phyloP scores from a whole-genome alignment of 2,888 invertebrate species.

The Margaritifera margaritifera region DNA sequence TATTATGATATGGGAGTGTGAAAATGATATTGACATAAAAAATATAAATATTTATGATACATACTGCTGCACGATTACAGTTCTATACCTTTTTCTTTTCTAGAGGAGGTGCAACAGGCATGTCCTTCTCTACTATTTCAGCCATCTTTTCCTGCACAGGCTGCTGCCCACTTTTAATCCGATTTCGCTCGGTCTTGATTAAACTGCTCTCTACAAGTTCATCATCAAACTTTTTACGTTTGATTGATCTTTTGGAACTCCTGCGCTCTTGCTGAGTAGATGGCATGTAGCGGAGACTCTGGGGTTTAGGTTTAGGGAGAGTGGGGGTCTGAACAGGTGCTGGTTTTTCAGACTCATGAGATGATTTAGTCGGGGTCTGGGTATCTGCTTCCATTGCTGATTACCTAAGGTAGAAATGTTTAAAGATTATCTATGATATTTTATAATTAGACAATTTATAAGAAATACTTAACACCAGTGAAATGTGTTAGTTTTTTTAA shows the following conservation, averaged over 20 bases:
- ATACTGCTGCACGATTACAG: too few species aligned
- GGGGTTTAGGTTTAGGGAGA: conserved; percentile 1
- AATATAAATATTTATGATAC: too few species aligned
- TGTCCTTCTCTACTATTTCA: conserved; percentile 46
- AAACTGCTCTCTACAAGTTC: conserved; percentile 94
- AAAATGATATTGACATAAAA: too few species aligned
- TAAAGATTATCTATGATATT: too few species aligned
- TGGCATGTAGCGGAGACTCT: conserved; percentile 22
- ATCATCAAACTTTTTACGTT: conserved; percentile 96
- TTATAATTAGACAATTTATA: too few species aligned
- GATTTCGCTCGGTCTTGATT: conserved; percentile 73
- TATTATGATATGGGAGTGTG: too few species aligned
- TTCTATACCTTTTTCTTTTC: conserved; percentile 70
- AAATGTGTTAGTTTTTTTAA: too few species aligned
- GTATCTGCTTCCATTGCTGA: conserved; percentile 10
- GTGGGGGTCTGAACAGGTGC: not conserved
- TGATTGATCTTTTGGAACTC: conserved; percentile 94
- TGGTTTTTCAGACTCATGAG: not conserved
- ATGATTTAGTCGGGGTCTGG: not conserved
- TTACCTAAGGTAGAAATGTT: too few species aligned
- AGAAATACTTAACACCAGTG: too few species aligned
- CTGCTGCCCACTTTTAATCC: too few species aligned
- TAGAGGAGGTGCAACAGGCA: conserved; percentile 76
- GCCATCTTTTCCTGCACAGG: conserved; percentile 31
- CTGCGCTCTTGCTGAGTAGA: conserved; percentile 43